Conservation (phyloP, 2,797 vertebrate genomes). For the Oreochromis mossambicus region DNA sequence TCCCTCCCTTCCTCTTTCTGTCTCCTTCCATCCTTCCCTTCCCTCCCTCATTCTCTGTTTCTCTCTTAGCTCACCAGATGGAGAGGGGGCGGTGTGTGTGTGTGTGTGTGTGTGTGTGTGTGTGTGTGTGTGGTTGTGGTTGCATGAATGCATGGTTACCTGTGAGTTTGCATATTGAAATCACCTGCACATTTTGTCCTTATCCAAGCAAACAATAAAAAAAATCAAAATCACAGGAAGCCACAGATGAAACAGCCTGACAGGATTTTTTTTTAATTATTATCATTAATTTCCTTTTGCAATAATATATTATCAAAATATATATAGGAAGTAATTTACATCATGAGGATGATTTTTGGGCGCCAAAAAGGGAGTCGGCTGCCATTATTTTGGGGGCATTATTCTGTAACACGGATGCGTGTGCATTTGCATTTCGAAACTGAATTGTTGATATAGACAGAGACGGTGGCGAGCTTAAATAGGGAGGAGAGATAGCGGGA, state of each 20-base stretch:
- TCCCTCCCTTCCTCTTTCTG: constrained; percentile 3
- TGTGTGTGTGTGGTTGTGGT: background rate
- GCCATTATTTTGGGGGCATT: constrained; percentile 73
- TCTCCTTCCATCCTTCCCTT: constrained; percentile 3
- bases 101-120: background rate
- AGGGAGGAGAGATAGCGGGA: background rate
- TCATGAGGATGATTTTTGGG: constrained; percentile 9
- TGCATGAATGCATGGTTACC: constrained; percentile 48
- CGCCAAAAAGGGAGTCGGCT: constrained; percentile 49
- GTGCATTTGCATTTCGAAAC: constrained; percentile 78
- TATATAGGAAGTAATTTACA: background rate
- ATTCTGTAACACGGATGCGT: constrained; percentile 81
- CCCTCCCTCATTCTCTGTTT: constrained; percentile 9
- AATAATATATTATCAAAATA: background rate
- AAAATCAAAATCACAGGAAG: background rate
- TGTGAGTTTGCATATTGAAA: constrained; percentile 67
- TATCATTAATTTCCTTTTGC: background rate
- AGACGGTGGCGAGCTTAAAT: constrained; percentile 7
- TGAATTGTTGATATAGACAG: constrained; percentile 41
- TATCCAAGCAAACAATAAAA: background rate
- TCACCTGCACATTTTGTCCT: constrained; percentile 39
- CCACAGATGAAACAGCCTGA: background rate
- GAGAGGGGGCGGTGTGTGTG: constrained; percentile 51
- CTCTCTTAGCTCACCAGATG: constrained; percentile 60
- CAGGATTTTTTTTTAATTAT: background rate